Percentiles rank a stretch among this genome's conserved stretches.
These are phyloP conservation scores for Lepidurus packardi DNA, from an alignment of 1,140 invertebrate species.

Conservation along the genomic window DNA sequence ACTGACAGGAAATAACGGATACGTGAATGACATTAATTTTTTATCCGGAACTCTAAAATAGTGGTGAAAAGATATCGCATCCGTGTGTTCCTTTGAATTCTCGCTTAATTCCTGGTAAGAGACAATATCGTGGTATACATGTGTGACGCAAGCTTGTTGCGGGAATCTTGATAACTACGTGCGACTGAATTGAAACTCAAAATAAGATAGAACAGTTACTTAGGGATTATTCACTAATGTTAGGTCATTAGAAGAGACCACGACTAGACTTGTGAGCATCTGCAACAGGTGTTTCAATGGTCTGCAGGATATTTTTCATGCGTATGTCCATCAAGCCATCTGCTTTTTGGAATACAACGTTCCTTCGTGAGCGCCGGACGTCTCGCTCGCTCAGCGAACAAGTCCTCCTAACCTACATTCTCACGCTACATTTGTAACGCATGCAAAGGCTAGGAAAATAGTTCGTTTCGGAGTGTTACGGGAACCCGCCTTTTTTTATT, in stretches of 20 bases:
- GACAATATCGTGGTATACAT: not conserved
- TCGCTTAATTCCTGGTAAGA: not conserved
- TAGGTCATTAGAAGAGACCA: not conserved
- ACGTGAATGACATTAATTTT: not conserved
- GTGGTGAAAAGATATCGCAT: not conserved
- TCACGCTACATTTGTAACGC: slow-evolving; percentile 14
- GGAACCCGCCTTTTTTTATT: not conserved
- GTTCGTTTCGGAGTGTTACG: not conserved
- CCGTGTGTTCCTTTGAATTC: not conserved
- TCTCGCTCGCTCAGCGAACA: slow-evolving; percentile 16
- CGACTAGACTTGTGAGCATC: not conserved
- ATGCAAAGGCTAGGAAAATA: not conserved
- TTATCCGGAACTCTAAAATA: not conserved
- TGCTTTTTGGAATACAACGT: not conserved
- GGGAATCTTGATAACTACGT: too few species aligned
- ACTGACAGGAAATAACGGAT: not conserved
- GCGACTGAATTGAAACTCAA: not conserved
- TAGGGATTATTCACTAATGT: not conserved
- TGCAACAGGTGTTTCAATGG: slow-evolving; percentile 7
- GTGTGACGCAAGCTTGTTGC: too few species aligned
- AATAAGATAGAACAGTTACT: not conserved
- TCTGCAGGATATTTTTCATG: not conserved
- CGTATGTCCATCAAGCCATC: slow-evolving; percentile 4
- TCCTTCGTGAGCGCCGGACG: not conserved
- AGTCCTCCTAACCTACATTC: slow-evolving; percentile 16